These are phyloP conservation scores for Pseudochromis fuscus DNA, from an alignment of 2,797 vertebrate genomes.

Conservation along the genomic window DNA sequence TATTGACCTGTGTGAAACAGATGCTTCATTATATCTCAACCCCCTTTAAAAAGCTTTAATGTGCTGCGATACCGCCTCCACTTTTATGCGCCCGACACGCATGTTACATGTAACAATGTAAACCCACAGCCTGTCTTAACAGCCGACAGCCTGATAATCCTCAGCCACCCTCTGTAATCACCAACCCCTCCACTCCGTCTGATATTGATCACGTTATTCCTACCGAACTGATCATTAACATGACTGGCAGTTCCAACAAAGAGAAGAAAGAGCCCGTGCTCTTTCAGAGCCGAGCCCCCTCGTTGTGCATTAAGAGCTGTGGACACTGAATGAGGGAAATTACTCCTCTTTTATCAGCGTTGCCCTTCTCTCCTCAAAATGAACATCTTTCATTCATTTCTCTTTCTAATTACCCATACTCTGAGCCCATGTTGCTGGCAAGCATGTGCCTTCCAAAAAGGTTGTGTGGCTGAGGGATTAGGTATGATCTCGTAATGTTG, in stretches of 20 bases:
- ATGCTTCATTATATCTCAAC: conserved; percentile 11
- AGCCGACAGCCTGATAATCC: conserved; percentile 66
- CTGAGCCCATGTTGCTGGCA: conserved; percentile 72
- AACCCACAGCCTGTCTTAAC: conserved; percentile 47
- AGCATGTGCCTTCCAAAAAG: conserved; percentile 68
- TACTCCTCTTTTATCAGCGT: conserved; percentile 75
- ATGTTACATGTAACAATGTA: conserved; percentile 31
- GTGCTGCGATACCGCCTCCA: conserved; percentile 29
- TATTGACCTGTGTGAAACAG: conserved; percentile 14
- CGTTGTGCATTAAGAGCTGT: conserved; percentile 71
- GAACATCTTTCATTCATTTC: conserved; percentile 78
- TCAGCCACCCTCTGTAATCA: conserved; percentile 73
- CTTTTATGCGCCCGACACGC: conserved; percentile 26
- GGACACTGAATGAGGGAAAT: conserved; percentile 74
- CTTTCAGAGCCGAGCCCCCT: conserved; percentile 71
- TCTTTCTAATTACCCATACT: conserved; percentile 75
- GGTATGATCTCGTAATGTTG: conserved; percentile 83
- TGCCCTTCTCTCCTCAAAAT: conserved; percentile 71
- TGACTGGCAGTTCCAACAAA: conserved; percentile 83
- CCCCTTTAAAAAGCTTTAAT: conserved; percentile 19
- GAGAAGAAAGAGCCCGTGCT: conserved; percentile 72
- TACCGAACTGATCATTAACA: conserved; percentile 80
- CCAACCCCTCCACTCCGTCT: conserved; percentile 71
- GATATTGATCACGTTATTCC: conserved; percentile 83
- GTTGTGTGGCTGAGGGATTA: conserved; percentile 73